Evolutionary conservation across 2,797 vertebrate species (phyloP), one percentile per base, ranked within the genome.

Genomic region (Chanos chanos): DNA sequence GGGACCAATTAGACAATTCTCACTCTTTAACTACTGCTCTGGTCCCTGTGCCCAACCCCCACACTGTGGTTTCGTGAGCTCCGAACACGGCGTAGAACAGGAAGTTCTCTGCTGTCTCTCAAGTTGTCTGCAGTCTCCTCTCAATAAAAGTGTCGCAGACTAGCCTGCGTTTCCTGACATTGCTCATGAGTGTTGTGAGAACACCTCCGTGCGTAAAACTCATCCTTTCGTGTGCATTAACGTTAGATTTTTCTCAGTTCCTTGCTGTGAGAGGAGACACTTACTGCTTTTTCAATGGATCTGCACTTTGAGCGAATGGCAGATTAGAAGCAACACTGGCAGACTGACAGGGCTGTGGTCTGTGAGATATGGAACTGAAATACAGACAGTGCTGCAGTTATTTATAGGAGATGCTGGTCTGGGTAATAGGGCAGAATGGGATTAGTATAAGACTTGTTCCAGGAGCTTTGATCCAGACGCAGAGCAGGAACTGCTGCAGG

Each of bases 341-440:
- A n/a, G n/a, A 3, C 1, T 8, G 16, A 16, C 4, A 3, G 10
- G 9, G 4, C 2, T 3, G 6, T 22, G 5, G 15, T 31, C 1
- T n/a, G 21, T 10, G 13, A 28, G 64, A 71, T 30, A 30, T 52
- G 63, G 76, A 74, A 65, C 13, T 41, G 44, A 69, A 80, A 57
- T 16, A 49, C 64, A 61, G 45, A 77, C 36, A 36, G 72, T 2
- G 74, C 71, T 48, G 27, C 64, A 30, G 72, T 77, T 83, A 85
- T 87, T 85, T 81, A 81, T 83, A 84, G 74, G 50, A 22, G 69
- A 59, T 40, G 30, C 24, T 3, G 5, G 31, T 74, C 75, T 74
- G 74, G 74, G 73, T 75, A 70, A 80, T 74, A 78, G 68, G 66
- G 63, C 75, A 78, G 76, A 82, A 81, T 76, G 79, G 72, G 78